These are phyloP conservation scores for Rotaria socialis DNA, from an alignment of 2,888 invertebrate genomes.

Conservation along the genomic window DNA sequence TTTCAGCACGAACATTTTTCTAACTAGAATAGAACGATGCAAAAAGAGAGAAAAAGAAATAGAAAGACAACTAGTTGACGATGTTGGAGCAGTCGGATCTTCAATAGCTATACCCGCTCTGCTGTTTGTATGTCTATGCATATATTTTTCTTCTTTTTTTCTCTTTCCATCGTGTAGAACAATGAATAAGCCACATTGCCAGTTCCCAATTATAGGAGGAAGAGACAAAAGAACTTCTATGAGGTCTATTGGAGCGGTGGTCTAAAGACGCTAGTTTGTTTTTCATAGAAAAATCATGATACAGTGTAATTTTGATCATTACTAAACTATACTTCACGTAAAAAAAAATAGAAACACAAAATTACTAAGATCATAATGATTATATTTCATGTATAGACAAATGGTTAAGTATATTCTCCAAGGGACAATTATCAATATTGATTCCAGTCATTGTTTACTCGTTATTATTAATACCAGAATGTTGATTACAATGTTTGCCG, in stretches of 20 bases:
- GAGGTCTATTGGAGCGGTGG: neutral
- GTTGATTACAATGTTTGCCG: neutral
- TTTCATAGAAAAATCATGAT: no score
- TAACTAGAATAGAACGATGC: neutral
- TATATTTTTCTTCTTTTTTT: neutral
- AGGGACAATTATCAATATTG: neutral
- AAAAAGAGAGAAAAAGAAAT: neutral
- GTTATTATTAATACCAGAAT: neutral
- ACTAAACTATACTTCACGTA: neutral
- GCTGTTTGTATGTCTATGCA: neutral
- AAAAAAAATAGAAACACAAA: neutral
- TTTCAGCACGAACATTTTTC: neutral
- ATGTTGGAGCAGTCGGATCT: neutral
- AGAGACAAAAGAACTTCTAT: neutral
- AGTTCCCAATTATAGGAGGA: neutral
- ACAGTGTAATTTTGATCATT: no score
- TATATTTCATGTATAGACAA: neutral
- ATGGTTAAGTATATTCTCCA: neutral
- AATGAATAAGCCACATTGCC: neutral
- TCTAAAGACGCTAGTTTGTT: neutral
- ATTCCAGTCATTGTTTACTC: neutral
- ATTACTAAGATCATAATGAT: no score
- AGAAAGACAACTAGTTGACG: neutral
- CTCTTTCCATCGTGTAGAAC: neutral
- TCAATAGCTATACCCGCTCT: neutral